These are phyloP conservation scores for Argyra leucocephala DNA, from an alignment of 2,888 invertebrate genomes.

Conservation along the genomic window DNA sequence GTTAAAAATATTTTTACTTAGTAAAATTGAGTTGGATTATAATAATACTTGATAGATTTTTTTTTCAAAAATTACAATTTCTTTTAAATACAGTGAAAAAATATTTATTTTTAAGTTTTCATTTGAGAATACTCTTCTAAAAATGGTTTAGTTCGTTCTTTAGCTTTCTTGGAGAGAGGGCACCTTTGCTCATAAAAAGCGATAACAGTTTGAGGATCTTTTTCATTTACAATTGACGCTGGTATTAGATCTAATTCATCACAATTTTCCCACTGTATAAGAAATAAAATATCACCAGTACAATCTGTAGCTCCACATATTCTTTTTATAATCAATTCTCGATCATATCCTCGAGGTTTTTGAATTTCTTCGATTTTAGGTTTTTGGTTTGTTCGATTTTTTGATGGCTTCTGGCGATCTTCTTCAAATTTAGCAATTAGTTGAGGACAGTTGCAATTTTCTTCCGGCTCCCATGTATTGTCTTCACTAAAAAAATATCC, in stretches of 20 bases:
- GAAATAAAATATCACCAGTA: conserved; percentile 77
- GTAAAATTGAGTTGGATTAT: neutral
- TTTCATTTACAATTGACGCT: conserved; percentile 51
- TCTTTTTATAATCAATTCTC: conserved; percentile 70
- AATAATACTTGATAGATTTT: neutral
- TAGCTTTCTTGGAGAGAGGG: conserved; percentile 35
- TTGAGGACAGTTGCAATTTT: conserved; percentile 84
- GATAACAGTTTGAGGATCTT: conserved; percentile 55
- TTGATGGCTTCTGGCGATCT: conserved; percentile 54
- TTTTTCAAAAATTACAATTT: neutral
- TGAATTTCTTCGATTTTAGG: conserved; percentile 49
- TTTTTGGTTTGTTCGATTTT: conserved; percentile 46
- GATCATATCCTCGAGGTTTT: conserved; percentile 65
- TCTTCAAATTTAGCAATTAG: conserved; percentile 77
- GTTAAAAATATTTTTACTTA: neutral
- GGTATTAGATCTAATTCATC: conserved; percentile 57
- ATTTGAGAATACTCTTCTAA: conserved; percentile 28
- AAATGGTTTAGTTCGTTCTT: conserved; percentile 34
- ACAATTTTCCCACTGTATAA: conserved; percentile 77
- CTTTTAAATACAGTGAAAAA: neutral
- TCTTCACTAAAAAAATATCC: conserved; percentile 54
- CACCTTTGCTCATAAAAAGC: conserved; percentile 53
- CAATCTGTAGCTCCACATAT: conserved; percentile 85
- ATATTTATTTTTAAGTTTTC: neutral
- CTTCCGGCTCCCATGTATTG: conserved; percentile 95